Conservation (phyloP, 2,113 vertebrate species). For the Gulo gulo region DNA sequence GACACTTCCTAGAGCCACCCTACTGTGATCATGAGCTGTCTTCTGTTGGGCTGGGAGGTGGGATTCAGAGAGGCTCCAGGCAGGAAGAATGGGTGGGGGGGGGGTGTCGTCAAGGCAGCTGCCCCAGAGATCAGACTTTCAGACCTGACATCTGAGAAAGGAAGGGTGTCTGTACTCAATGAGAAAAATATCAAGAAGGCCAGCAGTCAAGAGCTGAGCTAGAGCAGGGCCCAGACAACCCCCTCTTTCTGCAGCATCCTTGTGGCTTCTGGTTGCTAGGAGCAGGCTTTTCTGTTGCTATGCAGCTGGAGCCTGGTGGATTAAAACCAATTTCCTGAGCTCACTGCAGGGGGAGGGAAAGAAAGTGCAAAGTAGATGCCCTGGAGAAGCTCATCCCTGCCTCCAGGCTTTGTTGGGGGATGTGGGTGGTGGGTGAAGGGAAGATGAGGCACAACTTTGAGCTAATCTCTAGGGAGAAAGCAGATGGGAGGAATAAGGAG, state of each 20-base stretch:
- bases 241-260: conserved; percentile 65
- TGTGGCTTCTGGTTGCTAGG: conserved; percentile 68
- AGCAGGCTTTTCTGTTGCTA: conserved; percentile 57
- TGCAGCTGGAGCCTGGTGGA: conserved; percentile 60
- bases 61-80: neutral
- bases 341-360: conserved; percentile 50
- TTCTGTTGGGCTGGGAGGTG: neutral
- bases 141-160: neutral
- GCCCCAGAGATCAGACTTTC: neutral
- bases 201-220: conserved; percentile 15
- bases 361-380: conserved; percentile 43
- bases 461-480: neutral
- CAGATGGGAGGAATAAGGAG: neutral
- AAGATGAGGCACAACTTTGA: neutral
- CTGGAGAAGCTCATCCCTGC: neutral
- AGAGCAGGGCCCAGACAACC: conserved; percentile 21
- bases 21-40: neutral
- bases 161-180: neutral
- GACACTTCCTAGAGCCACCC: neutral
- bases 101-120: neutral
- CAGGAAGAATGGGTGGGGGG: neutral
- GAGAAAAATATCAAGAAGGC: neutral
- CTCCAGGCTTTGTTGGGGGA: neutral
- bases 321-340: conserved; percentile 73
- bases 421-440: neutral